A percentile compares a stretch with the other conserved stretches of the same genome.
phyloP scores from a whole-genome alignment of 2,888 invertebrate species.

The Cacoxenus indagator region DNA sequence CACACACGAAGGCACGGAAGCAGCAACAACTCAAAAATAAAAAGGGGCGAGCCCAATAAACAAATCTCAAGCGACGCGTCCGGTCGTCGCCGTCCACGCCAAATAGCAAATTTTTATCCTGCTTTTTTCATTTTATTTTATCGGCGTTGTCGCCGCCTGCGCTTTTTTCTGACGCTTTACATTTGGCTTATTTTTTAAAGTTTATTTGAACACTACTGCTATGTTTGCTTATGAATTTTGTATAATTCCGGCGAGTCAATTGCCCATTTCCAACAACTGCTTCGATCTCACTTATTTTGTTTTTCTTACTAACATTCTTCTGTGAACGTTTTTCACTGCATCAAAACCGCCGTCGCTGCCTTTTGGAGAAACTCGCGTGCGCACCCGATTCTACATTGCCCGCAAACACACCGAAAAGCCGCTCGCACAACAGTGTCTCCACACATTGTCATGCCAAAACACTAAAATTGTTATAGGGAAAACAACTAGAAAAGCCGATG shows the following conservation, averaged over 20 bases:
- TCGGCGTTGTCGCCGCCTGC: background rate
- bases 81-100: slow-evolving; percentile 5
- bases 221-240: background rate
- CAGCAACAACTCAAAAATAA: slow-evolving; percentile 1
- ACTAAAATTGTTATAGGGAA: no score
- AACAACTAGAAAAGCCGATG: no score
- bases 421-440: slow-evolving; percentile 41
- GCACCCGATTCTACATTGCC: background rate
- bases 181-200: background rate
- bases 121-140: background rate
- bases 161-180: background rate
- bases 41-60: slow-evolving; percentile 20
- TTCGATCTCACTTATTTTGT: slow-evolving; percentile 12
- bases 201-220: slow-evolving; percentile 39
- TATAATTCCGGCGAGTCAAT: background rate
- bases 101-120: background rate
- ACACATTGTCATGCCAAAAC: no score
- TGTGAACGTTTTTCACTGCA: slow-evolving; percentile 11
- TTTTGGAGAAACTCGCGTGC: background rate
- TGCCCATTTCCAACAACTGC: background rate
- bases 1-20: background rate
- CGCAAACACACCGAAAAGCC: background rate
- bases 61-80: slow-evolving; percentile 9
- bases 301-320: slow-evolving; percentile 43
- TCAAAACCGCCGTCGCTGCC: slow-evolving; percentile 26